Evolutionary conservation across 2,888 invertebrate genomes (phyloP).

Genomic region (Pseudococcus viburni): DNA sequence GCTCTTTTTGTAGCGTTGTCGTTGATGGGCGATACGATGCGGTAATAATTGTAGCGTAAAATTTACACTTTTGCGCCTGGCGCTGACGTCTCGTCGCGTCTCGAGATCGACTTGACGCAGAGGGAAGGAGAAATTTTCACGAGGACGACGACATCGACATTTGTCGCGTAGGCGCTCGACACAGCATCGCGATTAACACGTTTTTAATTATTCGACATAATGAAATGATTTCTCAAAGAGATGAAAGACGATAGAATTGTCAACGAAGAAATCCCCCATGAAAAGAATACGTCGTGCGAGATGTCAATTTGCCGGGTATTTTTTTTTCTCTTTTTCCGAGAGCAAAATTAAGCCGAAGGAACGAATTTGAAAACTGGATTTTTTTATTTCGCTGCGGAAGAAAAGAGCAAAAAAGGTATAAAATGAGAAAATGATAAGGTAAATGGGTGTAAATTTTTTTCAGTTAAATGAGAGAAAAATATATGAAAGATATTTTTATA

Average conservation of each 20-base stretch:
- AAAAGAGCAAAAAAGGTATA: too few relatives aligned
- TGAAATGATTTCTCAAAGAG: constrained; percentile 16
- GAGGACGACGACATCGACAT: background rate
- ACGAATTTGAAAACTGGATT: too few relatives aligned
- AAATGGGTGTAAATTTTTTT: too few relatives aligned
- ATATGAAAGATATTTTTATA: too few relatives aligned
- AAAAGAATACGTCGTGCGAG: too few relatives aligned
- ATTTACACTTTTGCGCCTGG: background rate
- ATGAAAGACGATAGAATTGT: background rate
- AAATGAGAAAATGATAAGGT: too few relatives aligned
- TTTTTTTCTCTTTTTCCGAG: too few relatives aligned
- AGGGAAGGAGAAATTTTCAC: background rate
- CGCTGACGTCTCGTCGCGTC: background rate
- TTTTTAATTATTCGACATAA: constrained; percentile 12
- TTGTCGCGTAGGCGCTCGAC: background rate
- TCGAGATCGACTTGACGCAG: background rate
- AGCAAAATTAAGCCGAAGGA: too few relatives aligned
- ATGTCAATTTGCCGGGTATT: too few relatives aligned
- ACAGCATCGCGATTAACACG: background rate
- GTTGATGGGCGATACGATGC: background rate
- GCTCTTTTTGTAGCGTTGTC: background rate
- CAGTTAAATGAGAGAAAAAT: too few relatives aligned
- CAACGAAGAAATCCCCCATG: too few relatives aligned
- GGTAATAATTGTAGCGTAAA: constrained; percentile 25
- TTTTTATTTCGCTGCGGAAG: too few relatives aligned